Evolutionary conservation across 2,113 vertebrate genomes (phyloP).

Genomic region (Labeo rohita): DNA sequence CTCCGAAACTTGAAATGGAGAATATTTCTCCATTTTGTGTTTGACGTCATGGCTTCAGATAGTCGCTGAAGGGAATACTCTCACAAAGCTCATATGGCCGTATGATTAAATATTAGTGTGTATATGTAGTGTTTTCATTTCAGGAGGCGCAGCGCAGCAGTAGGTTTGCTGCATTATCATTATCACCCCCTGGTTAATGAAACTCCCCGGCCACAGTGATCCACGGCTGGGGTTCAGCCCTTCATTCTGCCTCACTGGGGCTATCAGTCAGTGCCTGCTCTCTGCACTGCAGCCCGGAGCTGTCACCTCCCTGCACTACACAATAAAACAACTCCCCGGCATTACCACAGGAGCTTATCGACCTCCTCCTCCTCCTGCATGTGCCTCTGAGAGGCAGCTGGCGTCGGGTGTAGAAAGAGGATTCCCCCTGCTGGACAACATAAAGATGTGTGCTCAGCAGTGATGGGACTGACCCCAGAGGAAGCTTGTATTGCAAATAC

Average conservation of each 20-base stretch:
- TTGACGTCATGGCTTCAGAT: background rate
- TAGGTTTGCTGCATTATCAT: constrained; percentile 47
- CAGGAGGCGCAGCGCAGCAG: constrained; percentile 39
- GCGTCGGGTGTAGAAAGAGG: constrained; percentile 51
- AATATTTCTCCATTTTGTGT: background rate
- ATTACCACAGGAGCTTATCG: constrained; percentile 39
- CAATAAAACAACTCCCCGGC: constrained; percentile 54
- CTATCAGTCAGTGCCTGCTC: constrained; percentile 66
- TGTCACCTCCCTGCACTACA: constrained; percentile 53
- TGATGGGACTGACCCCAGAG: background rate
- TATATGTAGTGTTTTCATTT: constrained; percentile 31
- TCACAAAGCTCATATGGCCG: background rate
- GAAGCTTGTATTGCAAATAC: background rate
- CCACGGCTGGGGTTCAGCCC: constrained; percentile 55
- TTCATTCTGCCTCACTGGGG: constrained; percentile 62
- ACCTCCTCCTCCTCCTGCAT: constrained; percentile 9
- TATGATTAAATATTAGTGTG: constrained; percentile 26
- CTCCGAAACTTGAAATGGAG: background rate
- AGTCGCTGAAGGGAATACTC: background rate
- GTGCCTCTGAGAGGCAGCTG: constrained; percentile 14
- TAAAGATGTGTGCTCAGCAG: constrained; percentile 42
- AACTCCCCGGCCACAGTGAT: constrained; percentile 66
- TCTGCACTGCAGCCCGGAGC: constrained; percentile 55
- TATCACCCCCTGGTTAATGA: constrained; percentile 65
- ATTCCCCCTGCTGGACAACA: constrained; percentile 69